Conservation (phyloP, 2,888 invertebrate genomes). For the Cenopis cana region DNA sequence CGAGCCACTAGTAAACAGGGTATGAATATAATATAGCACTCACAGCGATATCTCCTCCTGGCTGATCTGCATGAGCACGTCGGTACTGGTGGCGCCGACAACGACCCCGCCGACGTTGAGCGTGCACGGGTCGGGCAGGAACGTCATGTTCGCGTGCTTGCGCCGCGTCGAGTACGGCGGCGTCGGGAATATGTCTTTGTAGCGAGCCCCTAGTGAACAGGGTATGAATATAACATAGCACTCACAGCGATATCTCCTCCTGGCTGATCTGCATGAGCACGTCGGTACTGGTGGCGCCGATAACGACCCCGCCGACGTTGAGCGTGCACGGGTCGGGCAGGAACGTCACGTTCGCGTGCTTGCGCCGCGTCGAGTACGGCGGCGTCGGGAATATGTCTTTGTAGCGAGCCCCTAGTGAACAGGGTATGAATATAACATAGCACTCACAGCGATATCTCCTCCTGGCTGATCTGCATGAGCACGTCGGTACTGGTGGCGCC, state of each 20-base stretch:
- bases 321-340: constrained; percentile 93
- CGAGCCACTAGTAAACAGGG: no score
- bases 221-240: constrained; percentile 30
- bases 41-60: no score
- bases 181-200: no score
- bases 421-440: no score
- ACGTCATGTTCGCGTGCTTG: constrained; percentile 87
- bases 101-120: no score
- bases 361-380: constrained; percentile 86
- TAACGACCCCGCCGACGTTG: constrained; percentile 89
- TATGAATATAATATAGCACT: constrained; percentile 56
- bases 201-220: no score
- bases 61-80: no score
- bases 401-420: no score
- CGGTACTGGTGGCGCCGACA: no score
- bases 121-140: constrained; percentile 93
- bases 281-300: constrained; percentile 94
- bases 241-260: constrained; percentile 91
- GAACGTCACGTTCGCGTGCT: constrained; percentile 87
- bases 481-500: constrained; percentile 90
- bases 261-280: constrained; percentile 92
- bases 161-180: no score
- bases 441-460: constrained; percentile 90
- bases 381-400: constrained; percentile 94
- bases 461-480: constrained; percentile 91